A percentile compares a stretch with the other conserved stretches of the same genome.
Conservation (phyloP, 1,140 invertebrate species). For the Bombus huntii region DNA sequence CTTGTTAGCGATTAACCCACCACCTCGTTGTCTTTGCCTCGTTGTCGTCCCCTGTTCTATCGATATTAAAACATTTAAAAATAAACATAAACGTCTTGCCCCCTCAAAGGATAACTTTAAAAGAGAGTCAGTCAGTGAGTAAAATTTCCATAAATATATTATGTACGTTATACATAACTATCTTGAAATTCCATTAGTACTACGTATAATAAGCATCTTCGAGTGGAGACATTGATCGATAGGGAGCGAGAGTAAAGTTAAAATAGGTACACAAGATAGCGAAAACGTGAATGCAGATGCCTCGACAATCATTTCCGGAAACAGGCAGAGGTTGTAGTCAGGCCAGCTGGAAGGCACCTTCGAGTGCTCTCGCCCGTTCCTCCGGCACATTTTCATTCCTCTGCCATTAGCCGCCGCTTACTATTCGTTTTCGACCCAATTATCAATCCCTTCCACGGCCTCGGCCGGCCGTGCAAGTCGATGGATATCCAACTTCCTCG, state of each 20-base stretch:
- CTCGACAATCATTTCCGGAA: conserved; percentile 34
- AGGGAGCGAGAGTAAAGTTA: not conserved
- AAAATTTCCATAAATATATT: too few species aligned
- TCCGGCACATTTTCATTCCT: conserved; percentile 22
- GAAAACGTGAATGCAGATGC: conserved; percentile 11
- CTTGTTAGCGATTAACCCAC: conserved; percentile 36
- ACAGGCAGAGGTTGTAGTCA: not conserved
- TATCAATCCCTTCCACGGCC: conserved; percentile 13
- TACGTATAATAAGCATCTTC: not conserved
- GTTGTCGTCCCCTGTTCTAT: not conserved
- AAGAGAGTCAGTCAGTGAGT: too few species aligned
- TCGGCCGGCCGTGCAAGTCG: not conserved
- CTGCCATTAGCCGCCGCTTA: conserved; percentile 29
- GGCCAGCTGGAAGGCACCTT: conserved; percentile 27
- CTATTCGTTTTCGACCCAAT: conserved; percentile 48
- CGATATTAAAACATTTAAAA: not conserved
- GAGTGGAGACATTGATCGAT: not conserved
- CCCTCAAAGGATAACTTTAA: too few species aligned
- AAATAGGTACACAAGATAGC: not conserved
- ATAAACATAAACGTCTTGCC: not conserved
- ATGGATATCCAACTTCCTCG: conserved; percentile 6
- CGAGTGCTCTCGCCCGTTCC: conserved; percentile 33
- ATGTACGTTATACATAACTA: too few species aligned
- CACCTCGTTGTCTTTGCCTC: not conserved
- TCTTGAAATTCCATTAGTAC: not conserved